A percentile compares a stretch with the other conserved stretches of the same genome.
Evolutionary conservation across 2,113 vertebrate species (phyloP).

Genomic region (Burhinus bistriatus): DNA sequence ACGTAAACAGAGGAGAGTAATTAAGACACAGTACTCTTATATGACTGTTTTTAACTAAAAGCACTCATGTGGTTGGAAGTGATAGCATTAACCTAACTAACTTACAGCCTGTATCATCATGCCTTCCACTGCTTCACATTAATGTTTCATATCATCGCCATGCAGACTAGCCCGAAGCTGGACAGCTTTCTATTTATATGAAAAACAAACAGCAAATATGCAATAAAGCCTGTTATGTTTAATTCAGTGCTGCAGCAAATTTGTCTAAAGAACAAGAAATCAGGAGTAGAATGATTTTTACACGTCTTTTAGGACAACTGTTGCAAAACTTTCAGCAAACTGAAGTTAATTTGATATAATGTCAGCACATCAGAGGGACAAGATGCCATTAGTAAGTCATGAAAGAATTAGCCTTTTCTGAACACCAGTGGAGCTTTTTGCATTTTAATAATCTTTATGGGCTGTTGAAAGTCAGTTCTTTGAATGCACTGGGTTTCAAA

Average conservation of each 20-base stretch:
- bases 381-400: neutral
- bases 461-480: neutral
- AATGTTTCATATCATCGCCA: slow-evolving; percentile 5
- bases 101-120: neutral
- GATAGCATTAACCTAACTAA: neutral
- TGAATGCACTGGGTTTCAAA: neutral
- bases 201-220: neutral
- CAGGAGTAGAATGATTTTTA: neutral
- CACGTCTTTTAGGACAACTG: neutral
- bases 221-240: neutral
- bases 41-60: neutral
- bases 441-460: neutral
- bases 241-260: neutral
- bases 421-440: neutral
- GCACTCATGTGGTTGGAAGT: neutral
- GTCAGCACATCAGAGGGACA: neutral
- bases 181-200: neutral
- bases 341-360: neutral
- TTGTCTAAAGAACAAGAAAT: neutral
- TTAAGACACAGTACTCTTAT: neutral
- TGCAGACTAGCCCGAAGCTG: slow-evolving; percentile 29
- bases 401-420: neutral
- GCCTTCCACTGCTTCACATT: neutral
- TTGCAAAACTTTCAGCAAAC: neutral
- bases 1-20: neutral